Base-by-base conservation (phyloP, 2,113 vertebrate species). In the Leucopternis melanops region DNA sequence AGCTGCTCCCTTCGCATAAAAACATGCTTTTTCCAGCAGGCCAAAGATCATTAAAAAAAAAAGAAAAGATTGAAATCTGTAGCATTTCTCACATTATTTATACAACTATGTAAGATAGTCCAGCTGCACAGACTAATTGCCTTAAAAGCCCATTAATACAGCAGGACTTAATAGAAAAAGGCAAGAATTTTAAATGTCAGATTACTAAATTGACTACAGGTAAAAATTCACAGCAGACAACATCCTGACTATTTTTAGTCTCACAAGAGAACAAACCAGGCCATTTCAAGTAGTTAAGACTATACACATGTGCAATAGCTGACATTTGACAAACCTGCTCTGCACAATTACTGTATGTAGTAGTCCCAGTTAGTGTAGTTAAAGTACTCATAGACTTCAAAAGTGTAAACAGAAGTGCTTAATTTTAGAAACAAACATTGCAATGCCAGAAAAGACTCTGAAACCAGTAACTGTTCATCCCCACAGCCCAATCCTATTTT, bases 61-160 rank as follows among this genome's bases (percentile, higher is more conserved):
- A 47, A 55, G 38, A 69, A 86, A 95, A 85, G 11, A 83, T 23
- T 74, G 66, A 88, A 47, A 49, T 74, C 45, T 44, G 45, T 66
- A 78, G 20, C 40, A 11, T 8, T 63, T 80, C 59, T 81, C 36
- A 10, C 21, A 31, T 73, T 92, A 81, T 40, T 95, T 92, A 81
- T 55, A 85, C 12, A 90, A 47, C 66, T 78, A 50, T 3, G 9
- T 36, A 87, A 97, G 69, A 88, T 5, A 92, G 73, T 85, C 29
- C 49, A 94, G 73, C 66, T 88, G n/a, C 54, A 81, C 10, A 94
- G 47, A 67, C 44, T 77, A 92, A 88, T 34, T 95, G 47, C 47
- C 89, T 93, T 90, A 91, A 82, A 94, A 94, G 77, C 25, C 77
- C 74, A 90, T 88, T 95, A 96, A 95, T 83, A 87, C 45, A 90